Percentiles rank a stretch among this genome's conserved stretches.
phyloP scores from a whole-genome alignment of 2,797 vertebrate species.

The Anolis apletophallus region DNA sequence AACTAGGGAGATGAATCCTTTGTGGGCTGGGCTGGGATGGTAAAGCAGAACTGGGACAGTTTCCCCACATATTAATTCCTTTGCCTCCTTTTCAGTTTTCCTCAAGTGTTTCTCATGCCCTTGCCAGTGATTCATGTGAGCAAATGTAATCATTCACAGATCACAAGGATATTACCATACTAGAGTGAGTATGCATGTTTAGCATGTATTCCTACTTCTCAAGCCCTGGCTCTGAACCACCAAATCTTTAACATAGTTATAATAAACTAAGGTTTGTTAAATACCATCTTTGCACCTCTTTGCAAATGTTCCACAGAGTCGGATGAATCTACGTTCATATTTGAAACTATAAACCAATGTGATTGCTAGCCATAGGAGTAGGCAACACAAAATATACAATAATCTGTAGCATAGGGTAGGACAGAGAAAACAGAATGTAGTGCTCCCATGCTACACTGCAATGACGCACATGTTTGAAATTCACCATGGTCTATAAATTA shows the following conservation, averaged over 20 bases:
- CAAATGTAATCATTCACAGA: not conserved
- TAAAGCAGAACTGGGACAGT: too few relatives aligned
- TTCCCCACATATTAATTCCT: not conserved
- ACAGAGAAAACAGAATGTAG: not conserved
- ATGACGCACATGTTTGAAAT: not conserved
- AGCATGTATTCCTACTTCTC: not conserved
- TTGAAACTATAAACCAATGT: not conserved
- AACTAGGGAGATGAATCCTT: not conserved
- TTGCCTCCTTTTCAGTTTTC: not conserved
- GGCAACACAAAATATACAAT: not conserved
- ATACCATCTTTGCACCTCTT: not conserved
- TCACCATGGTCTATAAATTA: not conserved
- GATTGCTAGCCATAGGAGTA: not conserved
- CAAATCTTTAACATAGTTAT: not conserved
- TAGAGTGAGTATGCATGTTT: not conserved
- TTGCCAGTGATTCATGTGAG: not conserved
- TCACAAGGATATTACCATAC: not conserved
- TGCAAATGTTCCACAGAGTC: not conserved
- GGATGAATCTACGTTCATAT: not conserved
- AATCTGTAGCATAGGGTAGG: not conserved
- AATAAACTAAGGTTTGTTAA: not conserved
- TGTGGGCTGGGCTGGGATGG: too few relatives aligned
- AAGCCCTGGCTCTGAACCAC: not conserved
- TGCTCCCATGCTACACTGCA: not conserved
- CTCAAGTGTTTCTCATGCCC: not conserved